These are phyloP conservation scores for Anneissia japonica DNA, from an alignment of 35 echinoderm and acorn worm genomes.

Conservation along the genomic window DNA sequence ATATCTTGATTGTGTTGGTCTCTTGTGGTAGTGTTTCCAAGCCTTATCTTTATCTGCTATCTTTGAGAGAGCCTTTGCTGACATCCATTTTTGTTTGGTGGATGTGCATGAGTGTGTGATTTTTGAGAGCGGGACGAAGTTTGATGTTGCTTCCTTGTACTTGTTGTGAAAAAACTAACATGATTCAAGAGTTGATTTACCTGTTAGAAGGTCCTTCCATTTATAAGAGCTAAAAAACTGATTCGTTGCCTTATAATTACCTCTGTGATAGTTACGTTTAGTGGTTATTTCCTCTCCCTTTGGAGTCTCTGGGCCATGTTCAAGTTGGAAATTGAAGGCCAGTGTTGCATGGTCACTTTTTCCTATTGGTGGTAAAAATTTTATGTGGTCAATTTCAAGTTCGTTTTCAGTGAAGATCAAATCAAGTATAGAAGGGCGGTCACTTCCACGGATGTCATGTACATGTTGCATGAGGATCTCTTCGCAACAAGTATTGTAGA, in stretches of 20 bases:
- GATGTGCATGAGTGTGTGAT: neutral
- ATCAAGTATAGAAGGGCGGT: neutral
- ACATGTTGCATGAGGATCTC: neutral
- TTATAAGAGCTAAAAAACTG: neutral
- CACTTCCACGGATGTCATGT: neutral
- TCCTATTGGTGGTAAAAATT: neutral
- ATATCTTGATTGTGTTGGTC: neutral
- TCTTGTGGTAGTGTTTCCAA: neutral
- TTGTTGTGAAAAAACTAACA: neutral
- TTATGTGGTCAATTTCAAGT: neutral
- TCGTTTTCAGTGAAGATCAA: neutral
- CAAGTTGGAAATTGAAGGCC: neutral
- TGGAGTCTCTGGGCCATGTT: neutral
- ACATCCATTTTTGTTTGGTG: neutral
- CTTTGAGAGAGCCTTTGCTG: neutral
- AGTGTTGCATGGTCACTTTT: neutral
- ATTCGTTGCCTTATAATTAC: neutral
- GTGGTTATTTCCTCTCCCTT: neutral
- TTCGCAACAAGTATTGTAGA: neutral
- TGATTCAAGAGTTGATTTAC: neutral
- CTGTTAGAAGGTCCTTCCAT: neutral
- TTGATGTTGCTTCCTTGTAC: neutral
- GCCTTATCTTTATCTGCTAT: neutral
- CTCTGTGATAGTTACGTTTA: neutral
- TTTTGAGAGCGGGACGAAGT: neutral